These are phyloP conservation scores for Colinus virginianus DNA, from an alignment of 2,113 vertebrate genomes.

Conservation along the genomic window DNA sequence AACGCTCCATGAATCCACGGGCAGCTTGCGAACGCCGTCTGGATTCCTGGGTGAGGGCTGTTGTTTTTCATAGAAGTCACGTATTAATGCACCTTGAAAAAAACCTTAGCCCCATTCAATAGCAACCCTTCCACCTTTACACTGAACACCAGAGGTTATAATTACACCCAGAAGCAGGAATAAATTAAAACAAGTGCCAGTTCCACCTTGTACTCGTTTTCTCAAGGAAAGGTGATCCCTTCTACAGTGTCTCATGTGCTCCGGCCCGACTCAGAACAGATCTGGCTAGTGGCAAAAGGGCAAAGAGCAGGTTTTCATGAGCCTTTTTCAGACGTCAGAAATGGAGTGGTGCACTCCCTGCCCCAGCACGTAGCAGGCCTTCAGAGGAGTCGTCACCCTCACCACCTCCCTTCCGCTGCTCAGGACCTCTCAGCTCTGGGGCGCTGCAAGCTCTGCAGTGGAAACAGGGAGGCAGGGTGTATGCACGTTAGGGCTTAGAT, in stretches of 20 bases:
- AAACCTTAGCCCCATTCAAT: not conserved
- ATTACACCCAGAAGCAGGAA: not conserved
- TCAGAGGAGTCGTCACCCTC: not conserved
- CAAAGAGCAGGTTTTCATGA: not conserved
- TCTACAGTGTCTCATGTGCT: not conserved
- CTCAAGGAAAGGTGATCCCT: not conserved
- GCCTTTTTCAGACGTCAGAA: not conserved
- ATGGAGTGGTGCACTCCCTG: not conserved
- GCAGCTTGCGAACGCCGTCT: constrained; percentile 17
- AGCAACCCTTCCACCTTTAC: constrained; percentile 3
- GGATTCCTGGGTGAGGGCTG: not conserved
- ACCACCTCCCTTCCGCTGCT: not conserved
- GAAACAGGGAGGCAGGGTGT: accelerated
- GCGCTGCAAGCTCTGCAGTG: not conserved
- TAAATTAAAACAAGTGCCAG: not conserved
- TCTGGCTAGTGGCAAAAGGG: not conserved
- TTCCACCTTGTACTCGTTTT: not conserved
- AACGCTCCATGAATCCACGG: constrained; percentile 35
- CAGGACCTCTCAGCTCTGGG: not conserved
- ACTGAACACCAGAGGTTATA: constrained; percentile 8
- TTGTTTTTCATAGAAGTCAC: constrained; percentile 25
- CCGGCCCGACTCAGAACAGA: not conserved
- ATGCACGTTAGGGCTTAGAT: not conserved
- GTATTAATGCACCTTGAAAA: not conserved
- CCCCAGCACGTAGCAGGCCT: not conserved